Evolutionary conservation across 2,888 invertebrate species (phyloP), one percentile per base, ranked within the genome.

Genomic region (Caenorhabditis sp.): DNA sequence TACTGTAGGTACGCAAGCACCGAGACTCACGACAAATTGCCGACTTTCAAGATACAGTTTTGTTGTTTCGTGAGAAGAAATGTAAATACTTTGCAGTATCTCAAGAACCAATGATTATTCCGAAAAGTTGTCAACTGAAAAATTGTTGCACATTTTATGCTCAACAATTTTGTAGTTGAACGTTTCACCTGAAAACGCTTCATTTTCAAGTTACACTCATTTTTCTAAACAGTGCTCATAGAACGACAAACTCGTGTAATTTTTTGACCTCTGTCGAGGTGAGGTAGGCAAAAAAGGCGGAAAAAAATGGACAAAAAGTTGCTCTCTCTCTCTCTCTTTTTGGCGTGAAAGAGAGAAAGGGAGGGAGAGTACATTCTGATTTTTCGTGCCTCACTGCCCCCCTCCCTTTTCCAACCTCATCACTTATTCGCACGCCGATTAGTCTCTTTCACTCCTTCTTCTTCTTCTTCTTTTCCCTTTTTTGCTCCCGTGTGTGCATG

Each of bases 371-470:
- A n/a, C n/a, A n/a, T 46, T 52, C 22, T 32, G 24, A 52, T 63
- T 53, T 52, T 41, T 17, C 20, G 50, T 61, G 62, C 52, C 52
- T 63, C 32, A 53, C 52, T 63, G 63, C 63, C 46, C 30, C 32
- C n/a, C 45, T 17, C 45, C 52, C 26, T 30, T 30, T 30, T 43
- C 26, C 22, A 41, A 15, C 43, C 65, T 55, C 65, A 66, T 66
- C 65, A 66, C 65, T 66, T 66, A 66, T 66, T 66, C 65, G 65
- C 65, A 66, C 65, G 65, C 56, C 65, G 65, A 66, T 66, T 66
- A 55, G 65, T 66, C 65, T 39, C 37, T 26, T 46, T 53, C 24
- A 55, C 43, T 41, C 52, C 41, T 15, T 62, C 61, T 26, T 41
- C 52, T 26, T 17, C 13, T 48, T 37, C 43, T 26, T 43, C 30